Base-by-base conservation (phyloP, 1,140 invertebrate genomes). In the Megalopta genalis region DNA sequence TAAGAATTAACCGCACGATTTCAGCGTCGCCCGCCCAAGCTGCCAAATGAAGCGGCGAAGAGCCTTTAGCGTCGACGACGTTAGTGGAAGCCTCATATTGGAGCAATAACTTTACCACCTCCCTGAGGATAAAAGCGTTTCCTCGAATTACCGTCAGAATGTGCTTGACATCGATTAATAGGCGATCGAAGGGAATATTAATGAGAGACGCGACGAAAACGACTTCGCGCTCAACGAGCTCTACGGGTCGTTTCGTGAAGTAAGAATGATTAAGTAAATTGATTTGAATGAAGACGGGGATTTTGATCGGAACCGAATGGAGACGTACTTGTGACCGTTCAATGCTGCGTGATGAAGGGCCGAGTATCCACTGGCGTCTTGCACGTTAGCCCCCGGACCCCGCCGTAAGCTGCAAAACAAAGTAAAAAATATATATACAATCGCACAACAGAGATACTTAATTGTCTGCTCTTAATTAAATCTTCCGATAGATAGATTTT, bases 321-420 rank as follows among this genome's bases (percentile, higher is more conserved):
- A 46, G 64, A 94, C 95, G 95, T 95, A 98, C 97, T 94, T 96
- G 91, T 99, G 98, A 8, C 98, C 98, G 93, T 99, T 98, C 52
- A 99, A 94, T 67, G 98, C 97, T 60, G 98, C 98, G 92, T 98
- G 97, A 91, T 99, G 98, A 57, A 99, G 94, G 9, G 98, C 96
- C 10, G 98, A 98, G 90, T 98, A 99, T n/a, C 98, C 98, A 91
- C 96, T 98, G 85, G 95, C 95, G 90, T 99, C 98, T 93, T 98
- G 97, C 81, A 97, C 96, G 93, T 99, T 99, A 52, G 97, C 97
- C 79, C 97, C 98, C 32, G 97, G 96, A 72, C 97, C 96, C 90
- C 97, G 94, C 71, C 97, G 94, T 89, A 98, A 95, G 93, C 97
- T 98, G 93, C 25, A 95, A 95, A 70, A 62, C 0, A 66, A 39